A percentile compares a stretch with the other conserved stretches of the same genome.
Evolutionary conservation across 2,113 vertebrate species (phyloP).

Genomic region (Corythornis vintsioides): DNA sequence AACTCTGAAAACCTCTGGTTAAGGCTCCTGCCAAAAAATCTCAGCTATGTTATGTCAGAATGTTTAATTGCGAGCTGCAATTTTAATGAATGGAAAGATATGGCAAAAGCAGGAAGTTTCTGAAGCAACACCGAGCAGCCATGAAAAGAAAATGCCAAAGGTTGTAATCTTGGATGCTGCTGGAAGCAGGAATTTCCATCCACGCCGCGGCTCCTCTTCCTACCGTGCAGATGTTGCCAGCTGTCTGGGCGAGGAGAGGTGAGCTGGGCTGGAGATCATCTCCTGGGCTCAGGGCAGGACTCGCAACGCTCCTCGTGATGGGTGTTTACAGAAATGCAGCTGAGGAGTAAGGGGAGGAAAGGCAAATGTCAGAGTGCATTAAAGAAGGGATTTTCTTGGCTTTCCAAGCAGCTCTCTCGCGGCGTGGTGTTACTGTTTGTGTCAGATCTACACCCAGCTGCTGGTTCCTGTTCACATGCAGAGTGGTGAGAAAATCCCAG

Average conservation of each 20-base stretch:
- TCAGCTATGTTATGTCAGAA: conserved; percentile 77
- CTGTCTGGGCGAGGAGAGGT: conserved; percentile 5
- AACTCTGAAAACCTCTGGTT: conserved; percentile 74
- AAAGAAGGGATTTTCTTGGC: conserved; percentile 55
- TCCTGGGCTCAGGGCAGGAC: conserved; percentile 6
- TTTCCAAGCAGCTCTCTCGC: conserved; percentile 56
- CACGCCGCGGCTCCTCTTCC: background rate
- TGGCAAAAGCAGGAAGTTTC: conserved; percentile 68
- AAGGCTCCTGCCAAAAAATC: conserved; percentile 73
- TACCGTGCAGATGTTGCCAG: conserved; percentile 1
- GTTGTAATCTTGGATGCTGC: background rate
- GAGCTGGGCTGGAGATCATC: conserved; percentile 23
- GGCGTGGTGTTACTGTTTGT: conserved; percentile 75
- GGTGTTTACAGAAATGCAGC: conserved; percentile 44
- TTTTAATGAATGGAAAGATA: conserved; percentile 79
- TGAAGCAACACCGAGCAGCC: conserved; percentile 42
- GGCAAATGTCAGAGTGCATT: conserved; percentile 52
- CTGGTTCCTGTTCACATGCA: conserved; percentile 74
- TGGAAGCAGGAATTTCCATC: conserved; percentile 23
- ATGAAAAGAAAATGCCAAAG: conserved; percentile 62
- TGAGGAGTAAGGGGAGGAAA: conserved; percentile 49
- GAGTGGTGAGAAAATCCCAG: conserved; percentile 75
- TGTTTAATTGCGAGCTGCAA: conserved; percentile 71
- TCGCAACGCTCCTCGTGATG: background rate
- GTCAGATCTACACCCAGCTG: conserved; percentile 73